phyloP scores from a whole-genome alignment of 1,140 invertebrate genomes.

The Saccostrea echinata region DNA sequence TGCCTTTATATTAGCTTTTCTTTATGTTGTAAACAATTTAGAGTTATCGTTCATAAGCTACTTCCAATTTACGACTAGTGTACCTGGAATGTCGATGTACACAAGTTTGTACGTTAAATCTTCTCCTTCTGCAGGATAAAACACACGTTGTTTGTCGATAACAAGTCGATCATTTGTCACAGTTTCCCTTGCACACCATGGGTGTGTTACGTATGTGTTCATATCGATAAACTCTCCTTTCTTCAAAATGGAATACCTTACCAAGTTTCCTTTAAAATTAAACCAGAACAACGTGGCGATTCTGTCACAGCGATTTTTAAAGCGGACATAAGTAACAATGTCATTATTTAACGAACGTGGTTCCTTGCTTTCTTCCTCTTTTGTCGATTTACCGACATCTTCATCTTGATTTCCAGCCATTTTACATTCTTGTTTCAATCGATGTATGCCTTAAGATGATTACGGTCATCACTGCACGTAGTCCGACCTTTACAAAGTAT shows the following conservation, averaged over 20 bases:
- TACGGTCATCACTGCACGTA: neutral
- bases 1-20: too few species aligned
- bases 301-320: constrained; percentile 41
- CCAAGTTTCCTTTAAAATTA: constrained; percentile 43
- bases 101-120: neutral
- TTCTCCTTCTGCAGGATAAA: neutral
- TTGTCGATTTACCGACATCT: neutral
- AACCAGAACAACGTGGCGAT: constrained; percentile 43
- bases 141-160: constrained; percentile 21
- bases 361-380: neutral
- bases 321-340: constrained; percentile 1
- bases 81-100: constrained; percentile 41
- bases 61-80: too few species aligned
- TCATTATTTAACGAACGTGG: constrained; percentile 30
- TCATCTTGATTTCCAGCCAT: neutral
- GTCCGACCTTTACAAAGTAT: neutral
- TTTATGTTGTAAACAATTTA: too few species aligned
- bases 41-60: too few species aligned
- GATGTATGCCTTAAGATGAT: neutral
- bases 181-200: constrained; percentile 43
- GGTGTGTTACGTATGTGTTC: constrained; percentile 46
- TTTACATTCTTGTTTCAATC: neutral
- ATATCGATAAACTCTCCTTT: constrained; percentile 33
- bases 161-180: constrained; percentile 28
- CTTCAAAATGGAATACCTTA: constrained; percentile 43